These are phyloP conservation scores for Romanomermis culicivorax DNA, from an alignment of 2,888 invertebrate species.

Conservation along the genomic window DNA sequence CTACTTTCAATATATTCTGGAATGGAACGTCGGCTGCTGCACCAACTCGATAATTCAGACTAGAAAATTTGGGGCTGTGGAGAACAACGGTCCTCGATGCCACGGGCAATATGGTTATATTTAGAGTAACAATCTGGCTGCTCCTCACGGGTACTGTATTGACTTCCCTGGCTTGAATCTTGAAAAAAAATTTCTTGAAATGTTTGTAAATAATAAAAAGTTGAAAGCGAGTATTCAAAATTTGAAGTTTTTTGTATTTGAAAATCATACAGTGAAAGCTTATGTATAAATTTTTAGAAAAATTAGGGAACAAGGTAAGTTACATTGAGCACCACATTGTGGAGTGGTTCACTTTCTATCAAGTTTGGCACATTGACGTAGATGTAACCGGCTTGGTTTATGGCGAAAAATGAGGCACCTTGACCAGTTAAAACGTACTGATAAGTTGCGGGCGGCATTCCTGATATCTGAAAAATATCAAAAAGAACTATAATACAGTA, in stretches of 20 bases:
- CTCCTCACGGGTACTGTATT: conserved; percentile 23
- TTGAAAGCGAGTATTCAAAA: no score
- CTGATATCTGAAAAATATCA: conserved; percentile 22
- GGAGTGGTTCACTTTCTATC: no score
- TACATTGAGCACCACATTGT: no score
- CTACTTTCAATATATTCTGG: no score
- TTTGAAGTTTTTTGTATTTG: no score
- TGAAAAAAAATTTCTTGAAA: conserved; percentile 3
- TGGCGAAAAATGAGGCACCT: conserved; percentile 27
- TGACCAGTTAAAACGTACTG: conserved; percentile 26
- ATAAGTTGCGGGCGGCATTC: conserved; percentile 27
- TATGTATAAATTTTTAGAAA: no score
- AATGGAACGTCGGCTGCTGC: no score
- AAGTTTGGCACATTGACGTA: conserved; percentile 24
- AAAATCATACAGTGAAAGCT: no score
- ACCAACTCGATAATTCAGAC: no score
- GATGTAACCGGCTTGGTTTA: conserved; percentile 25
- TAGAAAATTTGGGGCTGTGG: no score
- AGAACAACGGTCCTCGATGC: no score
- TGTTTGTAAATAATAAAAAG: not conserved
- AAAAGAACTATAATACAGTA: not conserved
- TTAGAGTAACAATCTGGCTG: conserved; percentile 22
- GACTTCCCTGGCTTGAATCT: conserved; percentile 27
- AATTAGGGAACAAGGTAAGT: no score
- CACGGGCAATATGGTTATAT: conserved; percentile 26